Base-by-base conservation (phyloP, 2,888 invertebrate species). In the Pachycephus smyrnensis region DNA sequence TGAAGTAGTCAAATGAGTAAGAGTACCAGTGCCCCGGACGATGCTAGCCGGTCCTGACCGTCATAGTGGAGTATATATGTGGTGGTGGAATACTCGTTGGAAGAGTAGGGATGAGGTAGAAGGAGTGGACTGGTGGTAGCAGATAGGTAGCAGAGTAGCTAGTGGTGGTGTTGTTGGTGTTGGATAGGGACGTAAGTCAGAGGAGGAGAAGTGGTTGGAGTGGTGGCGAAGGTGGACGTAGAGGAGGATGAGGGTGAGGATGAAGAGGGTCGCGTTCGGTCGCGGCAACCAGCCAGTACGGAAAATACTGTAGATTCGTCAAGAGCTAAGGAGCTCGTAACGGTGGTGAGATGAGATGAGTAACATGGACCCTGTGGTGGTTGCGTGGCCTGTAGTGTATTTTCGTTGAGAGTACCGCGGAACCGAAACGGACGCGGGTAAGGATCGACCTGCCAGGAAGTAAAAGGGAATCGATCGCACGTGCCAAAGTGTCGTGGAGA, bases 231-330 rank as follows among this genome's bases (percentile, higher is more conserved):
- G 12, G 71, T 71, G 32, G 71, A 71, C 31, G 71, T 71, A 33
- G 71, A 33, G 71, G 71, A 71, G 33, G 71, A 32, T 33, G 71
- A 31, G 32, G 71, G 33, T 31, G 71, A 71, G 71, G 31, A 33
- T 31, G 71, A 71, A 71, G 71, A 71, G 71, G 71, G 71, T 71
- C 12, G 31, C 31, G 71, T 12, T 71, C 71, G 71, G 71, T 71
- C 71, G 71, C 71, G 31, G 71, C 71, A 32, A 12, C 31, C 71
- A 31, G 32, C 31, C 71, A 32, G 71, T 71, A 71, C 15, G 71
- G 31, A 71, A 31, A 71, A 71, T 71, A 71, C 55, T 55, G 71
- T 71, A 71, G 71, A 31, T 71, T 71, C 71, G 31, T 71, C 12
- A 71, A 31, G 32, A 71, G 71, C 71, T 31, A 9, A 71, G 71